These are phyloP conservation scores for Manduca sexta DNA, from an alignment of 1,140 invertebrate genomes.

Conservation along the genomic window DNA sequence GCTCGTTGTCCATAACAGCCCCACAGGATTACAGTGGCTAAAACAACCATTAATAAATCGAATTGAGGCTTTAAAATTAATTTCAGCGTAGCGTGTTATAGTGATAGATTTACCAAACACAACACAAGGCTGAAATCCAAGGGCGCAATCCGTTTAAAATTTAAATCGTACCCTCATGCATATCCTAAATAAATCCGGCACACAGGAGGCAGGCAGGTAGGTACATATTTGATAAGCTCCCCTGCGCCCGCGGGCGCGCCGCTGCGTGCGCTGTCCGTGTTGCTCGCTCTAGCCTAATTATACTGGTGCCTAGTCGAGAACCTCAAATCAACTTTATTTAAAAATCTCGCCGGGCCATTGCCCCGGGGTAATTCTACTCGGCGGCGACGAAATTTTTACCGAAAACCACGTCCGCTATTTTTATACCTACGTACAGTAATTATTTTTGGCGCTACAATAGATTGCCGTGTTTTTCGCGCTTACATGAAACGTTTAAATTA, in stretches of 20 bases:
- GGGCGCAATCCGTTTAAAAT: slow-evolving; percentile 71
- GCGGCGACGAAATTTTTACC: no score
- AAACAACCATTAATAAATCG: slow-evolving; percentile 50
- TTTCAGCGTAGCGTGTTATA: slow-evolving; percentile 37
- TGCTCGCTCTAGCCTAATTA: slow-evolving; percentile 63
- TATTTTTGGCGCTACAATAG: no score
- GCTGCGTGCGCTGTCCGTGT: slow-evolving; percentile 23
- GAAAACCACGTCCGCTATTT: no score
- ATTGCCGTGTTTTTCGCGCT: no score
- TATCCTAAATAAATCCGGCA: slow-evolving; percentile 71
- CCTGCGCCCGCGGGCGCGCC: slow-evolving; percentile 35
- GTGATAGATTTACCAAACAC: slow-evolving; percentile 66
- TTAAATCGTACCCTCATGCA: slow-evolving; percentile 72
- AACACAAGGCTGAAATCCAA: slow-evolving; percentile 59
- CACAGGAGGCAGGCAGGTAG: slow-evolving; percentile 52
- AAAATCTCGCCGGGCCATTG: slow-evolving; percentile 25
- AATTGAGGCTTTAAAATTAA: slow-evolving; percentile 49
- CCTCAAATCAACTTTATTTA: slow-evolving; percentile 46
- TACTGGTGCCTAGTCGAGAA: slow-evolving; percentile 33
- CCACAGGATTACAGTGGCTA: slow-evolving; percentile 32
- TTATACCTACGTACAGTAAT: no score
- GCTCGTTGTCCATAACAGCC: slow-evolving; percentile 19
- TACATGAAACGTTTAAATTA: no score
- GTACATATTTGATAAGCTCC: slow-evolving; percentile 71
- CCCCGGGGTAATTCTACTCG: slow-evolving; percentile 1